A percentile compares a stretch with the other conserved stretches of the same genome.
Conservation (phyloP, 2,113 vertebrate genomes). For the Zosterops japonicus region DNA sequence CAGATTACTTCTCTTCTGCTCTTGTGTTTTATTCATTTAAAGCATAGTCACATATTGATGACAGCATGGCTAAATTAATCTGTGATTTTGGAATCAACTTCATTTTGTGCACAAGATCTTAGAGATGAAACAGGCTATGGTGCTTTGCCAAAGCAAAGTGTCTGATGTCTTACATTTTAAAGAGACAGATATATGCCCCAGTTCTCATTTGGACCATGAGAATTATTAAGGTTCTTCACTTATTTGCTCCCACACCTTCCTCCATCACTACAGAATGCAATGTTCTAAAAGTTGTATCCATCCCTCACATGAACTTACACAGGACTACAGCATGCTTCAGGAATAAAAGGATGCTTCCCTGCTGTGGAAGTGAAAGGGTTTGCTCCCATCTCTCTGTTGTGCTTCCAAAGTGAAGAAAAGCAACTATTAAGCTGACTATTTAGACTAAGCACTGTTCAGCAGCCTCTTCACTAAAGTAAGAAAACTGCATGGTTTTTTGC, state of each 20-base stretch:
- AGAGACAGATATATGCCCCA: not conserved
- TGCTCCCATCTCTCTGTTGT: not conserved
- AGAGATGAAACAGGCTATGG: not conserved
- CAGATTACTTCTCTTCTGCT: not conserved
- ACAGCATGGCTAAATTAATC: not conserved
- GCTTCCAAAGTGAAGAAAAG: not conserved
- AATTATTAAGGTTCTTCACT: not conserved
- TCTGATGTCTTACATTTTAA: not conserved
- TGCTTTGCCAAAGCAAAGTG: not conserved
- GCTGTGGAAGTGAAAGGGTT: not conserved
- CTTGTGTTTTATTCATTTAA: not conserved
- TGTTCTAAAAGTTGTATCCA: not conserved
- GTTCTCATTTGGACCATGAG: not conserved
- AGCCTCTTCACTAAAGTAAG: not conserved
- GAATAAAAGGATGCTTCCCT: not conserved
- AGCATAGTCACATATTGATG: not conserved
- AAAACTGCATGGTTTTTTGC: not conserved
- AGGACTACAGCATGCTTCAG: not conserved
- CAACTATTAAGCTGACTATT: not conserved
- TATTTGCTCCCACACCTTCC: not conserved
- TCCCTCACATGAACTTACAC: not conserved
- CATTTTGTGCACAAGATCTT: not conserved
- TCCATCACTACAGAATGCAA: not conserved
- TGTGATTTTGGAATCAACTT: not conserved
- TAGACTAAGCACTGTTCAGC: not conserved